These are phyloP conservation scores for Idaea biselata DNA, from an alignment of 2,888 invertebrate species.

Conservation along the genomic window DNA sequence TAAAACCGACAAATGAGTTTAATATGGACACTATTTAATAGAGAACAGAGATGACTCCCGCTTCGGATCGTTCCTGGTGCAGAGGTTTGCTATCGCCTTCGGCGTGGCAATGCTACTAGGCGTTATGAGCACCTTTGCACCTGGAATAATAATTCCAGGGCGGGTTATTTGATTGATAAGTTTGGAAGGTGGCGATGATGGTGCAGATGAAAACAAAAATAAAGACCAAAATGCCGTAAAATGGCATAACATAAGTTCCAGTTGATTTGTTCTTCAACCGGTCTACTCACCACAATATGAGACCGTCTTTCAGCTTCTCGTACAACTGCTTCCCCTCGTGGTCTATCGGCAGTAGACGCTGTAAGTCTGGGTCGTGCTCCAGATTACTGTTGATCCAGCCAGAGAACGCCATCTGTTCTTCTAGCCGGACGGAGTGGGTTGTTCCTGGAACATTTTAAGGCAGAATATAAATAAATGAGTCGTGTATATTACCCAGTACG, in stretches of 20 bases:
- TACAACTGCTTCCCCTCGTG: slow-evolving; percentile 94
- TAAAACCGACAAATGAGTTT: no score
- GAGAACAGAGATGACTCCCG: background rate
- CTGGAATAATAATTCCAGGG: no score
- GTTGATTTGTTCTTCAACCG: slow-evolving; percentile 95
- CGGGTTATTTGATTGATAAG: no score
- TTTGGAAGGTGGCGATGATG: no score
- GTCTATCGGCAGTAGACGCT: slow-evolving; percentile 95
- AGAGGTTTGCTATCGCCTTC: background rate
- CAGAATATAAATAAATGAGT: slow-evolving; percentile 4
- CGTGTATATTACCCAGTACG: no score
- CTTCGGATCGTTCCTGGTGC: background rate
- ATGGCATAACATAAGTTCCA: slow-evolving; percentile 99
- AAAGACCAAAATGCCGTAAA: no score
- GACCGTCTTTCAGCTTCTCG: slow-evolving; percentile 96
- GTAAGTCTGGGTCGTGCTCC: slow-evolving; percentile 92
- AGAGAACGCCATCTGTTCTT: slow-evolving; percentile 98
- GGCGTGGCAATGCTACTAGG: no score
- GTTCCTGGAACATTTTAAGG: slow-evolving; percentile 74
- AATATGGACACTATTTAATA: no score
- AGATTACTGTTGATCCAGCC: slow-evolving; percentile 99
- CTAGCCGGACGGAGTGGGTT: slow-evolving; percentile 95
- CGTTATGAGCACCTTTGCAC: no score
- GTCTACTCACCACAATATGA: slow-evolving; percentile 90
- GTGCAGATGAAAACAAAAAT: no score